Conservation (phyloP, 2,797 vertebrate species). For the Lacerta viridis region DNA sequence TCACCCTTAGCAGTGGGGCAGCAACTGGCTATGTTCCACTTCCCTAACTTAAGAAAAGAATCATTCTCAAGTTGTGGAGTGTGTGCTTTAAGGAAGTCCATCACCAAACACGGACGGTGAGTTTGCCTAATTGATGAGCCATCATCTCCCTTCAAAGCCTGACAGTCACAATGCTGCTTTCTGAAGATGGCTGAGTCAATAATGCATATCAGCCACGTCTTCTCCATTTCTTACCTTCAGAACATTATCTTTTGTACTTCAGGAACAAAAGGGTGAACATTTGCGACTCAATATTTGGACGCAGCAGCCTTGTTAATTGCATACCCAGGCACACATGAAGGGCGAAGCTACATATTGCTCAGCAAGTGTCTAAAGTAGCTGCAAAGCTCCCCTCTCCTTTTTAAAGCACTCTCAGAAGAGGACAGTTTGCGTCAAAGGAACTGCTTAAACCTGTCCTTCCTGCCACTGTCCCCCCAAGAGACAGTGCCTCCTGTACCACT, state of each 20-base stretch:
- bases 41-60: not conserved
- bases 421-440: too few species aligned
- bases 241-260: conserved; percentile 56
- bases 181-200: conserved; percentile 65
- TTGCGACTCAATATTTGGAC: conserved; percentile 38
- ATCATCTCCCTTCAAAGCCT: conserved; percentile 60
- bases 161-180: conserved; percentile 10
- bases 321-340: not conserved
- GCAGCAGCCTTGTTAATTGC: conserved; percentile 32
- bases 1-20: too few species aligned
- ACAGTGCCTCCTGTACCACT: too few species aligned
- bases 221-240: conserved; percentile 55
- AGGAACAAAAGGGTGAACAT: not conserved
- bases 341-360: not conserved
- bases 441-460: too few species aligned
- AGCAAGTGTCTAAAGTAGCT: not conserved
- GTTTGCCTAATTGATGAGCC: conserved; percentile 56
- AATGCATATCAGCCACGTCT: conserved; percentile 34
- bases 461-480: too few species aligned
- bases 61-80: not conserved
- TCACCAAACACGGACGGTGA: not conserved
- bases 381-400: not conserved
- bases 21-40: not conserved
- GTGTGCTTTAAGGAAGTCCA: conserved; percentile 28
- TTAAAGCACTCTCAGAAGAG: not conserved